Base-by-base conservation (phyloP, 2,888 invertebrate species). In the Papilio demoleus region DNA sequence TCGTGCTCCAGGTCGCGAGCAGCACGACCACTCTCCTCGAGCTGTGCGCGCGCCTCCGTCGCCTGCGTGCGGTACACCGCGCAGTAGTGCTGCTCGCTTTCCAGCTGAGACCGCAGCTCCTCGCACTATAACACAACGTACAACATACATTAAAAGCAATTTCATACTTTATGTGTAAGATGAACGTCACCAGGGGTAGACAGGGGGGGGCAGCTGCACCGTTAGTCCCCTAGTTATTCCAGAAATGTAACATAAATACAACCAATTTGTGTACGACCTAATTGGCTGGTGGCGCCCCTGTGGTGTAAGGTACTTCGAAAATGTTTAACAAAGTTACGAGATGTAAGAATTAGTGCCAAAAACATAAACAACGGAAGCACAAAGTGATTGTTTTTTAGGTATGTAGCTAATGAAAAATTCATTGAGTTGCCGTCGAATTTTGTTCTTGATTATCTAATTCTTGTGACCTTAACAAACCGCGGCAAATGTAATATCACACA, bases 81-180 rank as follows among this genome's bases (percentile, higher is more conserved):
- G 77, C 98, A 97, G 92, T 99, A 99, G 88, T 98, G 97, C 87
- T 98, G 98, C 88, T 99, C 99, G 42, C 97, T 97, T 89, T 99
- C 99, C 66, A 99, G 90, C 84, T 98, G 98, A 76, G 98, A 98
- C 79, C 98, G 97, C 40, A 99, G 92, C 86, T 99, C 99, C 82
- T 98, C 97, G 93, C 97, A 96, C 89, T 95, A 92, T 0, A 70
- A 56, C 53, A 56, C n/a, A 53, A 19, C 17, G 31, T 31, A 31
- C 31, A 31, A 31, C n/a, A n/a, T n/a, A n/a, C n/a, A n/a, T n/a
- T n/a, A n/a, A n/a, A n/a, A n/a, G n/a, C n/a, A n/a, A n/a, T n/a
- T n/a, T n/a, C n/a, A n/a, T n/a, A n/a, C n/a, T n/a, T n/a, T n/a
- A n/a, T n/a, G n/a, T n/a, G n/a, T n/a, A n/a, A n/a, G n/a, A n/a